Percentiles rank a stretch among this genome's conserved stretches.
These are phyloP conservation scores for Ibycter americanus DNA, from an alignment of 2,797 vertebrate genomes.

Conservation along the genomic window DNA sequence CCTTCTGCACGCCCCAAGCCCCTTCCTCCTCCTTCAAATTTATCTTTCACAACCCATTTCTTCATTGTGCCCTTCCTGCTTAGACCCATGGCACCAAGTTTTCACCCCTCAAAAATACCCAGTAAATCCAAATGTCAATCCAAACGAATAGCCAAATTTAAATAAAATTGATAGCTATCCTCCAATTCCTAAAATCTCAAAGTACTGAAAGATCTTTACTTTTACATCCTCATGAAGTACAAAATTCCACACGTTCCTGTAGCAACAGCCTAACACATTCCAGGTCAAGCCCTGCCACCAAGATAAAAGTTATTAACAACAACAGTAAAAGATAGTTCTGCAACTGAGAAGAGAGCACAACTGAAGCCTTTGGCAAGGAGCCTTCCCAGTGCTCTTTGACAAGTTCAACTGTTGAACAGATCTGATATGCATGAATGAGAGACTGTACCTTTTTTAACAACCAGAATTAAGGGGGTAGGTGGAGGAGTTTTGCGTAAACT, in stretches of 20 bases:
- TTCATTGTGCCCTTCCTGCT: background rate
- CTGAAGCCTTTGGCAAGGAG: background rate
- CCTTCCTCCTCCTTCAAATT: background rate
- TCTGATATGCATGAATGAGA: background rate
- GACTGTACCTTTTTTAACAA: background rate
- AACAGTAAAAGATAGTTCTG: background rate
- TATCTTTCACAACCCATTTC: background rate
- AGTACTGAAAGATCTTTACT: background rate
- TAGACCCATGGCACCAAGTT: background rate
- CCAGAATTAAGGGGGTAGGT: background rate
- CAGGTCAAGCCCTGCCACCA: background rate
- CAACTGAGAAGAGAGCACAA: background rate
- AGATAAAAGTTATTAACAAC: background rate
- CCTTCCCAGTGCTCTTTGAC: background rate
- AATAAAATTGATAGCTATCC: fast-evolving
- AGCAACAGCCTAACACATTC: background rate
- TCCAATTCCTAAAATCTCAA: background rate
- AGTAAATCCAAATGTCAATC: background rate
- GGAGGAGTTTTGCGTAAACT: background rate
- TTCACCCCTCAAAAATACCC: background rate
- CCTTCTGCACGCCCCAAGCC: background rate
- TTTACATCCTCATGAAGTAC: background rate
- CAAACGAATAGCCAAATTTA: background rate
- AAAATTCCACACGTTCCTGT: background rate
- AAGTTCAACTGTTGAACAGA: background rate